Percentiles rank a stretch among this genome's conserved stretches.
Evolutionary conservation across 2,113 vertebrate genomes (phyloP).

Genomic region (Etheostoma spectabile): DNA sequence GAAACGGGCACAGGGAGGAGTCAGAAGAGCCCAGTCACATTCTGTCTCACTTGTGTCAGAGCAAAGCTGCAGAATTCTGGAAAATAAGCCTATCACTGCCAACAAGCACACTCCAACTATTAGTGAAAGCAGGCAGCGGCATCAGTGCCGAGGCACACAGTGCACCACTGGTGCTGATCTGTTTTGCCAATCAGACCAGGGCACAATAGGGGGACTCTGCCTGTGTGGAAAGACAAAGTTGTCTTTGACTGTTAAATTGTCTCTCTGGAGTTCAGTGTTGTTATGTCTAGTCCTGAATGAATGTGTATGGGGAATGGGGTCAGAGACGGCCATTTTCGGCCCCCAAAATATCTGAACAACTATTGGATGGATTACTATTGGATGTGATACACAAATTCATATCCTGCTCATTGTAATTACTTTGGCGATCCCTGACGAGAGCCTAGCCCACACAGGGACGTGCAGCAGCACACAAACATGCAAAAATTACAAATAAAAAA

Average conservation of each 20-base stretch:
- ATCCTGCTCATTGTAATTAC: neutral
- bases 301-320: neutral
- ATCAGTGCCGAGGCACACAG: conserved; percentile 10
- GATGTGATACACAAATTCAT: neutral
- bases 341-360: no score
- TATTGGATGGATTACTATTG: no score
- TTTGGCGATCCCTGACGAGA: neutral
- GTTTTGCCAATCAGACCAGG: conserved; percentile 30
- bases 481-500: no score
- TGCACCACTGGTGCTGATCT: conserved; percentile 24
- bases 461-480: no score
- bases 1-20: conserved; percentile 32
- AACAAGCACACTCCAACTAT: conserved; percentile 41
- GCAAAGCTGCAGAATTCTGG: conserved; percentile 32
- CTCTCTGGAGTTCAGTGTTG: neutral
- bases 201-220: neutral
- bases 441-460: no score
- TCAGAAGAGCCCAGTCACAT: conserved; percentile 29
- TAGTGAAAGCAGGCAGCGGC: conserved; percentile 24
- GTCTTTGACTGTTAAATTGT: neutral
- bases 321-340: neutral
- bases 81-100: conserved; percentile 47
- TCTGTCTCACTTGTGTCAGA: conserved; percentile 49
- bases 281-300: conserved; percentile 6
- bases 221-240: conserved; percentile 4